phyloP scores from a whole-genome alignment of 2,888 invertebrate genomes.

The Chalcosyrphus nemorum region DNA sequence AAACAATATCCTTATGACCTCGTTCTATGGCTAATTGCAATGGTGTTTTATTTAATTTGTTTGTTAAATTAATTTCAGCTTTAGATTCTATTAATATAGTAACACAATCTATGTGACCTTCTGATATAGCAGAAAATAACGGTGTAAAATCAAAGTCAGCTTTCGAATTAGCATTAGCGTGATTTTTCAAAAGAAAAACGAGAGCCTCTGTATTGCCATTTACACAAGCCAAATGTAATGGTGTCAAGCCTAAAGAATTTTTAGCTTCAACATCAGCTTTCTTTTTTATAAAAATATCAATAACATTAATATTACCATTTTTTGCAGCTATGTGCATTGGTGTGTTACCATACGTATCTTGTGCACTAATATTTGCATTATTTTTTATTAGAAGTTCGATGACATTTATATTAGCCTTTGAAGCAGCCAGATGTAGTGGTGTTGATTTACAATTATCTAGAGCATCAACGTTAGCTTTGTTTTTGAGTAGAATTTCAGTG shows the following conservation, averaged over 20 bases:
- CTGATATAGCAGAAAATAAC: conserved; percentile 53
- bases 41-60: conserved; percentile 26
- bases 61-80: conserved; percentile 55
- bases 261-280: conserved; percentile 6
- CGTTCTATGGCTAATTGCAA: not conserved
- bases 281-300: conserved; percentile 4
- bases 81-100: conserved; percentile 43
- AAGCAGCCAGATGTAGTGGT: conserved; percentile 22
- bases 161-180: conserved; percentile 60
- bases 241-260: not conserved
- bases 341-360: conserved; percentile 6
- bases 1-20: not conserved
- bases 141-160: conserved; percentile 28
- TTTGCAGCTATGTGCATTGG: conserved; percentile 60
- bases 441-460: not conserved
- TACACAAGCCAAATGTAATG: conserved; percentile 19
- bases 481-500: conserved; percentile 20
- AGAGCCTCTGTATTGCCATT: not conserved
- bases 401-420: not conserved
- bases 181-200: conserved; percentile 40
- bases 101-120: conserved; percentile 21
- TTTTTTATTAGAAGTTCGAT: conserved; percentile 23
- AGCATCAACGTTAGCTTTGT: conserved; percentile 4
- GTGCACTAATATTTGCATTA: not conserved
- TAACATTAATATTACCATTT: conserved; percentile 19